Evolutionary conservation across 2,113 vertebrate species (phyloP).

Genomic region (Campylomormyrus tamandua): DNA sequence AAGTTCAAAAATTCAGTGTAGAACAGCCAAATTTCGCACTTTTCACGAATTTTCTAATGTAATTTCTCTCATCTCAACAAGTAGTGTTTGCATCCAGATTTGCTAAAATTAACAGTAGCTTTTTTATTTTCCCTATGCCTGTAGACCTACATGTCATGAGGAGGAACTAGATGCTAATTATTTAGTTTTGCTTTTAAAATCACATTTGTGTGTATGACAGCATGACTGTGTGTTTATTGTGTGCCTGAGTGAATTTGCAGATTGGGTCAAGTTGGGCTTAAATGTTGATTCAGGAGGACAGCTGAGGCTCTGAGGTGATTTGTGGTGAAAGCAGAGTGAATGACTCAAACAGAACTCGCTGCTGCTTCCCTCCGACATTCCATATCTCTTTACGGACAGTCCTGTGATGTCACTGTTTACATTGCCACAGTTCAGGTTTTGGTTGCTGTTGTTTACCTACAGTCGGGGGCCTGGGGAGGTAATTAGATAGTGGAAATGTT

Average conservation of each 20-base stretch:
- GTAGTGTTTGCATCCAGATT: not conserved
- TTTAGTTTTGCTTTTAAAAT: not conserved
- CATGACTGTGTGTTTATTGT: not conserved
- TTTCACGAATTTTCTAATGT: not conserved
- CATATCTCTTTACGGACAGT: not conserved
- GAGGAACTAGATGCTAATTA: not conserved
- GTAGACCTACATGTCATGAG: not conserved
- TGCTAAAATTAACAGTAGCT: not conserved
- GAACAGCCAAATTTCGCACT: not conserved
- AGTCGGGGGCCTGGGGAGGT: not conserved
- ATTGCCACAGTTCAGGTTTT: not conserved
- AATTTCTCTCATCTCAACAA: not conserved
- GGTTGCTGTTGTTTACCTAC: not conserved
- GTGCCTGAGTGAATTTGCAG: not conserved
- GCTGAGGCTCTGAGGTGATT: not conserved
- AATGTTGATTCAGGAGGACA: not conserved
- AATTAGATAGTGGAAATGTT: not conserved
- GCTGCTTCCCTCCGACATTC: not conserved
- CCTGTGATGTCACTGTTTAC: not conserved
- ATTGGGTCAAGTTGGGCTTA: not conserved
- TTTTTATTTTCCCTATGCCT: not conserved
- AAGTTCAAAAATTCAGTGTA: not conserved
- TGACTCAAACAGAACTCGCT: not conserved
- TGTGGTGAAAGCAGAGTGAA: not conserved
- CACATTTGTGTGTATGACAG: not conserved